phyloP scores from a whole-genome alignment of 2,888 invertebrate species.

The Leucoma salicis region DNA sequence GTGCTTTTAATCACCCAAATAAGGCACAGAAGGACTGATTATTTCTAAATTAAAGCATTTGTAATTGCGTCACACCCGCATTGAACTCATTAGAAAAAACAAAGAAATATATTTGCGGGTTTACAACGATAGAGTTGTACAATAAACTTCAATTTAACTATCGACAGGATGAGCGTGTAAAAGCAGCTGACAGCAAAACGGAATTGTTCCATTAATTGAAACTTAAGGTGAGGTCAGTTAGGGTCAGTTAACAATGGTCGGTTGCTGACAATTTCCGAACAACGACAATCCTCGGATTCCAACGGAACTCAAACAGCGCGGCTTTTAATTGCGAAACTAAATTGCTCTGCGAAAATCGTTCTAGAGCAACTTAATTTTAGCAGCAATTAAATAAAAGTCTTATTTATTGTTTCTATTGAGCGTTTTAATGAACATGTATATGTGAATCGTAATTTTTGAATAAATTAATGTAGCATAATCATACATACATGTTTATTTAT shows the following conservation, averaged over 20 bases:
- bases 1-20: no score
- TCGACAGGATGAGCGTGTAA: conserved; percentile 20
- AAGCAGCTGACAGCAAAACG: conserved; percentile 15
- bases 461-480: no score
- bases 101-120: no score
- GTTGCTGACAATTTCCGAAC: conserved; percentile 39
- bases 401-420: conserved; percentile 41
- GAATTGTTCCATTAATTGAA: conserved; percentile 35
- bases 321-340: conserved; percentile 62
- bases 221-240: conserved; percentile 39
- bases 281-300: conserved; percentile 44
- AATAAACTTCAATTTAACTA: conserved; percentile 21
- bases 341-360: conserved; percentile 53
- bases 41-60: no score
- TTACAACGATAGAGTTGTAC: no score
- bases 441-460: conserved; percentile 30
- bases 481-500: no score
- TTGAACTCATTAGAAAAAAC: no score
- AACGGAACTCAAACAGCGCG: conserved; percentile 34
- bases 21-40: no score
- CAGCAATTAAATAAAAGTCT: conserved; percentile 33
- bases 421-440: conserved; percentile 37
- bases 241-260: conserved; percentile 34
- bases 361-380: conserved; percentile 39
- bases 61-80: no score